phyloP scores from a whole-genome alignment of 2,113 vertebrate genomes.

The Paedocypris sp. region DNA sequence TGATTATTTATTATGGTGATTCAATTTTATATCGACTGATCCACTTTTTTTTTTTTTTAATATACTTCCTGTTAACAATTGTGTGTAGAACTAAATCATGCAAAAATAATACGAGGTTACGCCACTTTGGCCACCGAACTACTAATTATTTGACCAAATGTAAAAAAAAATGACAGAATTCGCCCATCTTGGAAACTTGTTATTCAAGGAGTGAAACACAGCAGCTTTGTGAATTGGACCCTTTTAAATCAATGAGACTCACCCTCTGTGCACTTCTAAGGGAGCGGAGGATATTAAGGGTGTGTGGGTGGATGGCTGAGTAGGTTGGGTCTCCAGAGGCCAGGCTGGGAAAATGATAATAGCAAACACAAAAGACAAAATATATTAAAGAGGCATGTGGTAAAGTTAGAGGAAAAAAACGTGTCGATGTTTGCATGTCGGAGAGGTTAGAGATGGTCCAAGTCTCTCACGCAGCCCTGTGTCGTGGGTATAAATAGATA shows the following conservation, averaged over 20 bases:
- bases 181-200: no score
- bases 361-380: neutral
- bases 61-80: no score
- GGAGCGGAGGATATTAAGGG: conserved; percentile 1
- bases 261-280: neutral
- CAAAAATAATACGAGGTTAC: no score
- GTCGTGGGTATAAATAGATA: conserved; percentile 46
- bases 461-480: conserved; percentile 33
- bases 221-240: no score
- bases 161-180: no score
- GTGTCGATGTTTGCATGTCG: neutral
- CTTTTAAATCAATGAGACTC: neutral
- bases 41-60: no score
- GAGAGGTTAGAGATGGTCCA: neutral
- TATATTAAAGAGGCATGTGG: neutral
- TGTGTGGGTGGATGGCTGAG: neutral
- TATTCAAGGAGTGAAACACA: no score
- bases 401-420: conserved; percentile 4
- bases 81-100: no score
- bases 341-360: conserved; percentile 17
- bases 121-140: no score
- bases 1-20: no score
- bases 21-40: no score
- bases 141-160: no score
- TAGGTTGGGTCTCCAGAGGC: conserved; percentile 17